Percentiles rank a stretch among this genome's conserved stretches.
Evolutionary conservation across 2,797 vertebrate genomes (phyloP).

Genomic region (Crocidura indochinensis): DNA sequence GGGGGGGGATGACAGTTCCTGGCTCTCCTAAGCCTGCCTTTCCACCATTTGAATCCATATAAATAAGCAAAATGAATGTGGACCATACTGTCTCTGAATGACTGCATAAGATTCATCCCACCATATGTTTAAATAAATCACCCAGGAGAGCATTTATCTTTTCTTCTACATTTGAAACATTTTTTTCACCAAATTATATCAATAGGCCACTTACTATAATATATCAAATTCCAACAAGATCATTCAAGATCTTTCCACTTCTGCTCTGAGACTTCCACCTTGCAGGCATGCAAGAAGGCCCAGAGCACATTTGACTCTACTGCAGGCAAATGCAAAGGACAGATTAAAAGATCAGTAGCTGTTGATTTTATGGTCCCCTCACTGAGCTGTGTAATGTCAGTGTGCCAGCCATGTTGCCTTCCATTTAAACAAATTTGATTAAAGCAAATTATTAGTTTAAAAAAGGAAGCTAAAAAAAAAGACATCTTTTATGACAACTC

Average conservation of each 20-base stretch:
- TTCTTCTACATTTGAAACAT: constrained; percentile 61
- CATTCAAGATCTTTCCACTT: background rate
- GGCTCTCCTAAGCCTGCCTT: background rate
- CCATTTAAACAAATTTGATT: constrained; percentile 83
- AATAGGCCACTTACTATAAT: constrained; percentile 65
- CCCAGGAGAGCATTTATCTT: constrained; percentile 23
- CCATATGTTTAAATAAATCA: constrained; percentile 20
- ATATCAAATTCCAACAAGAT: constrained; percentile 66
- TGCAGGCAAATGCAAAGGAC: constrained; percentile 72
- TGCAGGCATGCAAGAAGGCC: constrained; percentile 36
- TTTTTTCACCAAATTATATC: background rate
- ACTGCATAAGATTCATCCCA: background rate
- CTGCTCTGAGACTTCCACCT: background rate
- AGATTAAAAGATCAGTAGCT: constrained; percentile 72
- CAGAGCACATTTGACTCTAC: constrained; percentile 64
- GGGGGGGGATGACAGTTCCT: background rate
- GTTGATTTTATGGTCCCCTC: constrained; percentile 75
- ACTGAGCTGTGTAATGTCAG: constrained; percentile 81
- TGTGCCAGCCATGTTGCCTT: constrained; percentile 81
- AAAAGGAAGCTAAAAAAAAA: constrained; percentile 83
- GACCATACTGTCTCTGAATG: background rate
- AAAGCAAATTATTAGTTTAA: constrained; percentile 83
- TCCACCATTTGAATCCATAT: background rate
- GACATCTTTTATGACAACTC: constrained; percentile 87
- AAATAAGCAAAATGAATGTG: background rate